These are phyloP conservation scores for Drosophila robusta DNA, from an alignment of 2,888 invertebrate genomes.

Conservation along the genomic window DNA sequence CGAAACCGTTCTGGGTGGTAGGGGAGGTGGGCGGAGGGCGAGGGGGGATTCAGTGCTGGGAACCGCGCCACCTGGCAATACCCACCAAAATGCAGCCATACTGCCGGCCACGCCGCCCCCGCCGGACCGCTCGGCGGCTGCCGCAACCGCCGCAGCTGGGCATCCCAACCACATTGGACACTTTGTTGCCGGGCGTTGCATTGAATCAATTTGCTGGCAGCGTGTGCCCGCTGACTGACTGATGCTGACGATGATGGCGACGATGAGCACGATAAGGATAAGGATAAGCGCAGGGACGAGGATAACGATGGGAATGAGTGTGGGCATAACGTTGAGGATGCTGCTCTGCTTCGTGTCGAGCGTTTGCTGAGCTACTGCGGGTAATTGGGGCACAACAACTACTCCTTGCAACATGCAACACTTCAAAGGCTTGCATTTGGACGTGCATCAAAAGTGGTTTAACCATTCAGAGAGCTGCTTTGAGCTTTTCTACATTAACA, in stretches of 20 bases:
- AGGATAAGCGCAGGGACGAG: neutral
- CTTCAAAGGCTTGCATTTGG: neutral
- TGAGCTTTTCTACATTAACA: too few species aligned
- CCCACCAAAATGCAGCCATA: slow-evolving; percentile 48
- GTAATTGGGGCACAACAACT: slow-evolving; percentile 30
- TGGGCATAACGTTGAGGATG: slow-evolving; percentile 1
- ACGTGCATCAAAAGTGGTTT: neutral
- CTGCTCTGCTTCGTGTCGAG: slow-evolving; percentile 1
- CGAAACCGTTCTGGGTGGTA: neutral
- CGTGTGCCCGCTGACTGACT: slow-evolving; percentile 47
- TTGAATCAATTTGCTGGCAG: slow-evolving; percentile 60
- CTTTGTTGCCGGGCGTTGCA: slow-evolving; percentile 59
- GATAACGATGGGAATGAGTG: neutral
- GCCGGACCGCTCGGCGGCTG: neutral
- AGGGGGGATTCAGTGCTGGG: slow-evolving; percentile 47
- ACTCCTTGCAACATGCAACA: slow-evolving; percentile 12
- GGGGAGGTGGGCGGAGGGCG: neutral
- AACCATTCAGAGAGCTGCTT: neutral
- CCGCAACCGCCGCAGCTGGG: slow-evolving; percentile 30
- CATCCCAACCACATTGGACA: slow-evolving; percentile 54
- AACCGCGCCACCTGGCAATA: slow-evolving; percentile 65
- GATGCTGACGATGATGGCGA: slow-evolving; percentile 38
- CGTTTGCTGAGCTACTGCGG: slow-evolving; percentile 9
- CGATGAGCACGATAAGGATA: neutral
- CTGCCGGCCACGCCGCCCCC: neutral